Evolutionary conservation across 2,888 invertebrate genomes (phyloP), one percentile per base, ranked within the genome.

Genomic region (Troides oblongomaculatus): DNA sequence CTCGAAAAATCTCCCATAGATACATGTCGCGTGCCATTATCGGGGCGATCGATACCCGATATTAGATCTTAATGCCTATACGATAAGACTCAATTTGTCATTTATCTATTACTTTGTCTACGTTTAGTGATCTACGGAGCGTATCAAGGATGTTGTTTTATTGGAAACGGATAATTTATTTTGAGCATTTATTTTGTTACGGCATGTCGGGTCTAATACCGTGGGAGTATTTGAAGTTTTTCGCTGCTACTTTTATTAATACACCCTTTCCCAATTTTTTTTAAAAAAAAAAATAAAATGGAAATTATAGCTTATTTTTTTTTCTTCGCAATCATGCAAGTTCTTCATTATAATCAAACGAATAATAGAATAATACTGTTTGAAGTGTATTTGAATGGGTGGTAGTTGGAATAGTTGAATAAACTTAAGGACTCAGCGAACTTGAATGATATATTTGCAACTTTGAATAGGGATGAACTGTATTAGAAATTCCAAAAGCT

Each of bases 121-220:
- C 75, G 76, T 79, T 81, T 76, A 76, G 75, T 80, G 80, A 74
- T 82, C 75, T 74, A 76, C 77, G 79, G 75, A 83, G 83, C 85
- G 85, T 83, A 78, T 82, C 82, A 78, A 84, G 85, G 82, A 83
- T 86, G 85, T 84, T 88, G 84, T 88, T 90, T 90, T 92, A 92
- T 92, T 92, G 88, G 87, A 87, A 89, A 84, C 87, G 88, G 88
- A 88, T 90, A 91, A 91, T 90, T 88, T 90, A 90, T 91, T 90
- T 88, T 77, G 84, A 85, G 86, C 89, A 90, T 91, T 90, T 92
- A 88, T 92, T 87, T 86, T 81, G 85, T 79, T 84, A 85, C 81
- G 83, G 85, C 80, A 81, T 82, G 80, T 81, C 79, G 84, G 84
- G 85, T 85, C 86, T 87, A 86, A 88, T 79, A 78, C 84, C 87